Conservation (phyloP, 1,140 invertebrate species). For the Daktulosphaira vitifoliae region DNA sequence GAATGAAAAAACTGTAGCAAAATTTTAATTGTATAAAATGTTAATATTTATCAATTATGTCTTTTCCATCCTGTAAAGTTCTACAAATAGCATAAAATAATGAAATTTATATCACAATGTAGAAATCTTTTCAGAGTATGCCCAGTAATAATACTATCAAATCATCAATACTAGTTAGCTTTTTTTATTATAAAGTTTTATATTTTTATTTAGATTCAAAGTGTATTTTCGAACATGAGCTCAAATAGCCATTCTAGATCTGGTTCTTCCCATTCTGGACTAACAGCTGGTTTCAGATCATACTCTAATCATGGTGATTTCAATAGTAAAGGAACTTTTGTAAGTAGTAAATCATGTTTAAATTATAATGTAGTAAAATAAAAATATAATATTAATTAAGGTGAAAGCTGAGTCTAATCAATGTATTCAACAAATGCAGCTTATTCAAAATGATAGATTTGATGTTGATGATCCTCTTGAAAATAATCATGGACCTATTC, state of each 20-base stretch:
- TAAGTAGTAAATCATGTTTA: neutral
- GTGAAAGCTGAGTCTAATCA: slow-evolving; percentile 4
- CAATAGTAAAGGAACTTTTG: slow-evolving; percentile 14
- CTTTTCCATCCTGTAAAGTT: too few relatives aligned
- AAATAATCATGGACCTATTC: neutral
- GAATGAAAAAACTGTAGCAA: too few relatives aligned
- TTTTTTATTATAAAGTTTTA: too few relatives aligned
- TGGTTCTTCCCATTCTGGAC: neutral
- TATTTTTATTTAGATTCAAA: slow-evolving; percentile 3
- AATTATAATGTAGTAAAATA: too few relatives aligned
- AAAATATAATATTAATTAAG: too few relatives aligned
- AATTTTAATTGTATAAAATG: too few relatives aligned
- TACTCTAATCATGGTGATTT: slow-evolving; percentile 19
- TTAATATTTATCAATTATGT: too few relatives aligned
- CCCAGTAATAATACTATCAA: too few relatives aligned
- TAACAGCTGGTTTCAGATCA: slow-evolving; percentile 19
- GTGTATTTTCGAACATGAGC: slow-evolving; percentile 25
- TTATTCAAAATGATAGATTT: slow-evolving; percentile 8
- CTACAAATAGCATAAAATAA: too few relatives aligned
- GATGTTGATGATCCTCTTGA: slow-evolving; percentile 15
- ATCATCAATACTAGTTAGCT: too few relatives aligned
- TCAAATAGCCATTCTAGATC: neutral
- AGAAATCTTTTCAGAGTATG: too few relatives aligned
- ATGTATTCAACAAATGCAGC: slow-evolving; percentile 24
- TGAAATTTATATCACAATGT: too few relatives aligned